phyloP scores from a whole-genome alignment of 53 echinoderm and acorn worm species.

The Henricia sp. region DNA sequence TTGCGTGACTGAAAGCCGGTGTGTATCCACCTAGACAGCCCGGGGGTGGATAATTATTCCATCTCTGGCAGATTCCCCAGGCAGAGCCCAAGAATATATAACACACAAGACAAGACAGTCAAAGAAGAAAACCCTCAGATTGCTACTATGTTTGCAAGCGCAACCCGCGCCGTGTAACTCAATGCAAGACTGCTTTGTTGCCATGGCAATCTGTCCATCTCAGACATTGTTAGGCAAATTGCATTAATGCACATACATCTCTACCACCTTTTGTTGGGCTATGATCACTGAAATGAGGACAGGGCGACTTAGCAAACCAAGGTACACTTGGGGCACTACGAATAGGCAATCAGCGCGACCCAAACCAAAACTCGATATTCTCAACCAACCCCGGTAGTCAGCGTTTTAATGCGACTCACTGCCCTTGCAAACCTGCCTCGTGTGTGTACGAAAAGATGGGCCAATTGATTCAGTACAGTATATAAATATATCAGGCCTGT shows the following conservation, averaged over 20 bases:
- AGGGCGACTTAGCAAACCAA: background rate
- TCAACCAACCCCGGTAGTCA: background rate
- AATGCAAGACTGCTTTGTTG: conserved; percentile 32
- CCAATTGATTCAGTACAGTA: conserved; percentile 57
- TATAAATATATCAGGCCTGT: conserved; percentile 57
- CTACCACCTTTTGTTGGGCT: conserved; percentile 51
- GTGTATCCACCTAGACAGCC: conserved; percentile 32
- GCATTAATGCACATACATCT: conserved; percentile 40
- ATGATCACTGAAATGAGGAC: conserved; percentile 16
- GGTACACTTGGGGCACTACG: conserved; percentile 4
- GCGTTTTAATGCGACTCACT: conserved; percentile 15
- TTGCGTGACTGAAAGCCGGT: conserved; percentile 19
- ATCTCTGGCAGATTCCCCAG: conserved; percentile 8
- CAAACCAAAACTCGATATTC: background rate
- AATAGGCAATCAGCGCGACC: background rate
- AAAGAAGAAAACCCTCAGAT: conserved; percentile 34
- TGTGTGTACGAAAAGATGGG: conserved; percentile 22
- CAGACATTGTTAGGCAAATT: conserved; percentile 57
- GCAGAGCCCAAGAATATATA: background rate
- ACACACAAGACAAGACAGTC: background rate
- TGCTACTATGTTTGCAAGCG: conserved; percentile 24
- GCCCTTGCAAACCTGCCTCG: background rate
- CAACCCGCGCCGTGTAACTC: conserved; percentile 15
- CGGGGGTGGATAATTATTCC: conserved; percentile 25
- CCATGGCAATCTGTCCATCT: conserved; percentile 38